Conservation (phyloP, 2,113 vertebrate genomes). For the Syngnathus typhle region DNA sequence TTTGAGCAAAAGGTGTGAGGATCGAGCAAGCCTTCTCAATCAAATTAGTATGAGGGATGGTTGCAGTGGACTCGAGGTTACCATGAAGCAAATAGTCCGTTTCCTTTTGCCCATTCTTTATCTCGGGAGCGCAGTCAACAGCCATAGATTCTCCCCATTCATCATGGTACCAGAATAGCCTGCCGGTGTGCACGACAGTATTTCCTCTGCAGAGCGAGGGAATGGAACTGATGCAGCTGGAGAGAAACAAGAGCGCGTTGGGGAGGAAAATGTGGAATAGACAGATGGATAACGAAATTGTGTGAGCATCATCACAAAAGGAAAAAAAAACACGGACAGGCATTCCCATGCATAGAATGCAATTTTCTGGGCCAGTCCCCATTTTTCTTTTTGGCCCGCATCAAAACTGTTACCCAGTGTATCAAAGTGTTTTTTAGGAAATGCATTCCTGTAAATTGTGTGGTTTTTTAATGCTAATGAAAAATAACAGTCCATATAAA, state of each 20-base stretch:
- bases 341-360: slow-evolving; percentile 4
- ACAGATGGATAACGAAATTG: slow-evolving; percentile 18
- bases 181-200: slow-evolving; percentile 33
- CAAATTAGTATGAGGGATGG: slow-evolving; percentile 64
- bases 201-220: slow-evolving; percentile 44
- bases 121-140: slow-evolving; percentile 60
- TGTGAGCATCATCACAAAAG: slow-evolving; percentile 8
- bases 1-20: slow-evolving; percentile 40
- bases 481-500: neutral
- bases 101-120: slow-evolving; percentile 69
- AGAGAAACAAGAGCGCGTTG: slow-evolving; percentile 19
- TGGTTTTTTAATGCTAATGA: neutral
- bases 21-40: slow-evolving; percentile 57
- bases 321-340: slow-evolving; percentile 6
- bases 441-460: neutral
- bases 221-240: slow-evolving; percentile 28
- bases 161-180: slow-evolving; percentile 56
- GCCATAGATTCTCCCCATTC: slow-evolving; percentile 48
- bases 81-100: slow-evolving; percentile 43
- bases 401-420: neutral
- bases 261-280: slow-evolving; percentile 8
- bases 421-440: neutral
- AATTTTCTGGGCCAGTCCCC: neutral
- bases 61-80: slow-evolving; percentile 38
- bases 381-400: neutral